These are phyloP conservation scores for Machaerirhynchus nigripectus DNA, from an alignment of 2,113 vertebrate genomes.

Conservation along the genomic window DNA sequence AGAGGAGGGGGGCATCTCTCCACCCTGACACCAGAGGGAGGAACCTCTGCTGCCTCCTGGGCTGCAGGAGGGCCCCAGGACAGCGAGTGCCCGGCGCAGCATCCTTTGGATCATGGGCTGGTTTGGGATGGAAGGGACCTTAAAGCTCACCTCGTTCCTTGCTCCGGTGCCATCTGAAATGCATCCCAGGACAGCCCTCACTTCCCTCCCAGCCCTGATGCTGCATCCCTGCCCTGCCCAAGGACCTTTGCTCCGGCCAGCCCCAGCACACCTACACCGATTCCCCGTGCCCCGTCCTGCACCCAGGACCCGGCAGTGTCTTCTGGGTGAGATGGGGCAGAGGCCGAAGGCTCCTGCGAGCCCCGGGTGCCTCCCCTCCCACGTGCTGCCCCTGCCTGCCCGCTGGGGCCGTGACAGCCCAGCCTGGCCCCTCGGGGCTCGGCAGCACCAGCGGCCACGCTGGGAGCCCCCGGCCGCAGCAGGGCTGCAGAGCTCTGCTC, in stretches of 20 bases:
- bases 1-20: too few species aligned
- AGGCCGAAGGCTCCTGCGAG: fast-evolving
- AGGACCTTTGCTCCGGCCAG: fast-evolving
- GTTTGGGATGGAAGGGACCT: background rate
- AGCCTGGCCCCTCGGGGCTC: fast-evolving
- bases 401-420: fast-evolving
- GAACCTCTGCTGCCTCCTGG: background rate
- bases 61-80: background rate
- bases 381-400: fast-evolving
- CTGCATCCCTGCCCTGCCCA: background rate
- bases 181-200: too few species aligned
- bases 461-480: fast-evolving
- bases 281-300: fast-evolving
- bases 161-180: background rate
- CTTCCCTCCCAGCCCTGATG: background rate
- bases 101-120: background rate
- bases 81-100: fast-evolving
- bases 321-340: background rate
- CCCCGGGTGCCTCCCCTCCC: background rate
- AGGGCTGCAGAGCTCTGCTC: background rate
- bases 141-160: background rate
- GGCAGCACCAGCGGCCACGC: background rate
- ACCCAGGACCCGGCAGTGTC: background rate
- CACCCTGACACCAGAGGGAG: too few species aligned
- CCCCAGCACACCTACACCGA: fast-evolving